phyloP scores from a whole-genome alignment of 2,797 vertebrate species.

The Intellagama lesueurii region DNA sequence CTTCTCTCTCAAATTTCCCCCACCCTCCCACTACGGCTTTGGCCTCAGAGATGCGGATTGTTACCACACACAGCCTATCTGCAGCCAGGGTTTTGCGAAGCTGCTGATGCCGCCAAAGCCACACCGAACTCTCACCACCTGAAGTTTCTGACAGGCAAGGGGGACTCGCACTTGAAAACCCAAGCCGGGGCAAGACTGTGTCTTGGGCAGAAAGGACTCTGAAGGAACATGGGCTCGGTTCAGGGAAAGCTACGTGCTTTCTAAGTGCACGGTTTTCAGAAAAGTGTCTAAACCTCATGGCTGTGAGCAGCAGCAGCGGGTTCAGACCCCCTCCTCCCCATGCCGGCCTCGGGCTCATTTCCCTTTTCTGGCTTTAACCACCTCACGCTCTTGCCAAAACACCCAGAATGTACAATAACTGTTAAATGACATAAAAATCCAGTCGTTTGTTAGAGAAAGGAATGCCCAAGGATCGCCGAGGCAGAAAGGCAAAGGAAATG shows the following conservation, averaged over 20 bases:
- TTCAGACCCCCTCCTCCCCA: neutral
- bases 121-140: neutral
- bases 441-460: neutral
- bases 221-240: neutral
- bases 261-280: neutral
- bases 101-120: neutral
- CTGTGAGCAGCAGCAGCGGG: too few species aligned
- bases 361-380: neutral
- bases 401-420: neutral
- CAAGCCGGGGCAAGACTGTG: neutral
- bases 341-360: too few species aligned
- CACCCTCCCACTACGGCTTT: neutral
- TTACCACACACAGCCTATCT: neutral
- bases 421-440: neutral
- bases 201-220: neutral
- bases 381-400: neutral
- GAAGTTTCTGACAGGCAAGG: neutral
- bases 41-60: neutral
- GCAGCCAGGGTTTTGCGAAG: neutral
- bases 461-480: too few species aligned
- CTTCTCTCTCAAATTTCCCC: neutral
- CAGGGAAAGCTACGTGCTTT: neutral
- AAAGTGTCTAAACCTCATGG: neutral
- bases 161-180: neutral
- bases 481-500: neutral